Base-by-base conservation (phyloP, 2,797 vertebrate species). In the Sylvia borin region DNA sequence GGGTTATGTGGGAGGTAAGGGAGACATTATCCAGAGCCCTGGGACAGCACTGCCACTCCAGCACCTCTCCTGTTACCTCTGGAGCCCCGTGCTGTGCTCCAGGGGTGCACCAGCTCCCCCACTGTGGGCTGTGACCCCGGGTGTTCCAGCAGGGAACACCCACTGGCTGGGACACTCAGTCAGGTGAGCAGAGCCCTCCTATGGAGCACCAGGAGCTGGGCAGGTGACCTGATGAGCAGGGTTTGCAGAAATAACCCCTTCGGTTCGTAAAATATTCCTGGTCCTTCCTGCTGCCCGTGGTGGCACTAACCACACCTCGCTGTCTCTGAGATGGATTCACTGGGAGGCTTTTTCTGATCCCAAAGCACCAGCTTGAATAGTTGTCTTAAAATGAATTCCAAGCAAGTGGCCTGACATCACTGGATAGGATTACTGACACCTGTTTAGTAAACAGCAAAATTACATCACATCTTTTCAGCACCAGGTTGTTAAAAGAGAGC, bases 401-500 rank as follows among this genome's bases (percentile, higher is more conserved):
- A 71, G 70, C 48, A 42, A 70, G 91, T 61, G 47, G 57, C 61
- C 66, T 96, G 94, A 93, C 81, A 61, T 97, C 91, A 81, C 3
- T 74, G 79, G 70, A 14, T 88, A 31, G 1, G 9, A 74, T 77
- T 79, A 80, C 73, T 75, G 86, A 93, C 77, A 95, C 88, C 75
- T 96, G 93, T 90, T 87, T 92, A 38, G 83, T 94, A 80, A 90
- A 81, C 85, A 92, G 82, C 47, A 79, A 84, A 95, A 93, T 89
- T 67, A 82, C 74, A 53, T 94, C 77, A 74, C 80, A 64, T 92
- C 48, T 92, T 97, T 97, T 94, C 80, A 97, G 86, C 95, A 96
- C 88, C 75, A 76, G 77, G 53, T 61, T 88, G 40, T 88, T 95
- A 76, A 89, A 81, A 88, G 77, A 40, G 84, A 82, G 67, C 86